phyloP scores from a whole-genome alignment of 2,113 vertebrate genomes.

The Sprattus sprattus region DNA sequence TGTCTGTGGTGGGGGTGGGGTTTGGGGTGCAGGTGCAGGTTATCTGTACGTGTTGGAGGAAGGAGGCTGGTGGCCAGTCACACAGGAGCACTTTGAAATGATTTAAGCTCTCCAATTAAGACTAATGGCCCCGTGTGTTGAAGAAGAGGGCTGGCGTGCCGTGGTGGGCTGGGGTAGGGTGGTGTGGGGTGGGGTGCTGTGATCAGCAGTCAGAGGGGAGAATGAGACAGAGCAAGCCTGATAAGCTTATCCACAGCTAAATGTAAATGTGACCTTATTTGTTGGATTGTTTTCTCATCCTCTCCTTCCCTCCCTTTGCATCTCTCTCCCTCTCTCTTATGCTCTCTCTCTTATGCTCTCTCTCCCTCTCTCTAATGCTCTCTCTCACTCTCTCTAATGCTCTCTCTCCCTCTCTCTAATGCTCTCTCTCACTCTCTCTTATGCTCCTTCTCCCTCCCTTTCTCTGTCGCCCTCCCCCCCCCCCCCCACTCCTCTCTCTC shows the following conservation, averaged over 20 bases:
- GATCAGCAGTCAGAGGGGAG: no score
- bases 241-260: not conserved
- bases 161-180: no score
- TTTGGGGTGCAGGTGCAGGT: not conserved
- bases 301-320: not conserved
- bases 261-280: not conserved
- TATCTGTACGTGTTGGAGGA: not conserved
- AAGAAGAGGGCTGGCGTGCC: not conserved
- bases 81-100: not conserved
- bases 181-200: no score
- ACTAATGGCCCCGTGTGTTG: not conserved
- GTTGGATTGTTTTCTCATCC: not conserved
- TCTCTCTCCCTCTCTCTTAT: no score
- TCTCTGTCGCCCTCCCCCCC: not conserved
- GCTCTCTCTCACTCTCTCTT: not conserved
- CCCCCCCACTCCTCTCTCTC: constrained; percentile 45
- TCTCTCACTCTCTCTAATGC: no score
- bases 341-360: not conserved
- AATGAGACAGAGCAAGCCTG: not conserved
- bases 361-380: not conserved
- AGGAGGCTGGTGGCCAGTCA: not conserved
- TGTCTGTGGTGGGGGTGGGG: not conserved
- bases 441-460: not conserved
- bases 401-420: not conserved
- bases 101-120: not conserved